Evolutionary conservation across 1,140 invertebrate genomes (phyloP), one percentile per base, ranked within the genome.

Genomic region (Mactra quadrangularis): DNA sequence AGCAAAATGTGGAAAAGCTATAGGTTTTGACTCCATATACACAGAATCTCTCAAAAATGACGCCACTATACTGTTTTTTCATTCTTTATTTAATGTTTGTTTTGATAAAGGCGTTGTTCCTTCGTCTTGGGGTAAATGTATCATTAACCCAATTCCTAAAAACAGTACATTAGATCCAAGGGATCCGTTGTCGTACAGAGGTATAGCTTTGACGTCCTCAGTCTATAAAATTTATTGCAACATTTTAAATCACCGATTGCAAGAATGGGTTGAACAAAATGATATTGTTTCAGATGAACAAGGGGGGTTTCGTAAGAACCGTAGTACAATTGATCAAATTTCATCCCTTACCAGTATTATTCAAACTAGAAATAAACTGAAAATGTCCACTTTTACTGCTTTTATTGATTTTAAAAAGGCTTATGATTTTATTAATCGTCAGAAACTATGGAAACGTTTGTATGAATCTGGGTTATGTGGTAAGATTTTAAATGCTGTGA

Each of bases 111-210:
- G 25, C 13, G 33, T 17, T 19, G 27, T 81, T 13, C 77, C 77
- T 15, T 3, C 17, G 19, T 17, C 41, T 3, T 81, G 64, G 77
- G 57, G 59, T 27, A 59, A 64, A 29, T 31, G 68, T n/a, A 76
- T 83, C n/a, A 83, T 83, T n/a, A 59, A 41, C 25, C 66, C 77
- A 35, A 71, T 81, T 33, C 77, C 52, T 6, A 81, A 81, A 71
- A 22, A 22, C n/a, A 47, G 38, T 27, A 71, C 70, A 31, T 9
- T 52, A n/a, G 77, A 81, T 35, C 50, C 50, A 35, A n/a, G 52
- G n/a, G 66, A 81, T 29, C 77, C 77, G 3, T 17, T 71, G 6
- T 38, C 66, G 22, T 81, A 81, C 55, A 53, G 77, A 27, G 77
- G 77, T 31, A 70, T 81, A 6, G 6, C 33, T 11, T 33, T 70